Evolutionary conservation across 2,797 vertebrate genomes (phyloP).

Genomic region (Hydrolagus colliei): DNA sequence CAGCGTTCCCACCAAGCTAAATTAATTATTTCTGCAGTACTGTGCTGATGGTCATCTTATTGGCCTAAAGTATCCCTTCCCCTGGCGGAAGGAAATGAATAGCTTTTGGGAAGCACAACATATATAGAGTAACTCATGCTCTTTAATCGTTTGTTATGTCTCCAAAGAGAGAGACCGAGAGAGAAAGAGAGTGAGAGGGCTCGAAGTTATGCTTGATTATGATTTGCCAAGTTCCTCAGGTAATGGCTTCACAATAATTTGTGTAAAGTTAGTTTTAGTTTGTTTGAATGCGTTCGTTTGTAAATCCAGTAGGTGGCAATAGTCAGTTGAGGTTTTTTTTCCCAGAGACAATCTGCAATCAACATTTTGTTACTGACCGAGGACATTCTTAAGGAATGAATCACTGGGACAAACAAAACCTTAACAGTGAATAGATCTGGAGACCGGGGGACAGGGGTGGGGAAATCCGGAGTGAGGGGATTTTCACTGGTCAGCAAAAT

Average conservation of each 20-base stretch:
- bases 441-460: no score
- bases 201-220: neutral
- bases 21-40: neutral
- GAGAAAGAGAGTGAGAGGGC: no score
- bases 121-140: neutral
- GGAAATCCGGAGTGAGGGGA: no score
- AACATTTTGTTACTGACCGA: neutral
- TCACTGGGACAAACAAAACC: neutral
- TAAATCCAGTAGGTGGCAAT: neutral
- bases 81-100: neutral
- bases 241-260: neutral
- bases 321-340: neutral
- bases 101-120: neutral
- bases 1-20: neutral
- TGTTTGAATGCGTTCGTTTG: neutral
- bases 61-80: neutral
- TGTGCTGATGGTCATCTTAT: neutral
- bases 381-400: neutral
- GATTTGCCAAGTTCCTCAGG: neutral
- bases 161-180: no score
- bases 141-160: no score
- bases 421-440: no score
- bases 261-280: neutral
- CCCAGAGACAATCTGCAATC: neutral
- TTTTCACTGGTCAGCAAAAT: no score